phyloP scores from a whole-genome alignment of 2,888 invertebrate species.

The Diaprepes abbreviatus region DNA sequence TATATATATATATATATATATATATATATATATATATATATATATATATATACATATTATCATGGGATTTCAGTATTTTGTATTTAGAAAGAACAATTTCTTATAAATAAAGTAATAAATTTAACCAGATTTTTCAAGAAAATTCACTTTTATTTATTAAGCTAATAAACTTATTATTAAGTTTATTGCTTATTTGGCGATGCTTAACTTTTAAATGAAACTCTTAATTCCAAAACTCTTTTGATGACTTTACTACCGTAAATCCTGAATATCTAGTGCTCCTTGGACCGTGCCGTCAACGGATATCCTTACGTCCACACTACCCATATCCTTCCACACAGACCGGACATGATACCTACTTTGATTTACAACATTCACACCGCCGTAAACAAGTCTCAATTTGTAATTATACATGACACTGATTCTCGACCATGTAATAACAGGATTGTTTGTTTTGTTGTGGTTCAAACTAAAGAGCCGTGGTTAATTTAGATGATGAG shows the following conservation, averaged over 20 bases:
- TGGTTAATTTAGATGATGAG: conserved; percentile 17
- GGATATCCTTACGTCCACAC: conserved; percentile 66
- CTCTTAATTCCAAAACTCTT: conserved; percentile 23
- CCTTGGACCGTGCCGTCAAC: conserved; percentile 67
- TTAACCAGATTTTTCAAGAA: too few species aligned
- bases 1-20: too few species aligned
- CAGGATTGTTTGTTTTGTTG: conserved; percentile 34
- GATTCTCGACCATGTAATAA: conserved; percentile 38
- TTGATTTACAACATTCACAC: conserved; percentile 50
- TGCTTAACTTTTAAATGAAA: background rate
- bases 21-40: too few species aligned
- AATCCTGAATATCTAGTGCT: conserved; percentile 65
- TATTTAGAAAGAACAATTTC: too few species aligned
- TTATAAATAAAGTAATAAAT: too few species aligned
- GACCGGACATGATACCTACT: conserved; percentile 51
- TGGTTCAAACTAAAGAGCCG: conserved; percentile 16
- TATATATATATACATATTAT: too few species aligned
- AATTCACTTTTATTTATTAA: too few species aligned
- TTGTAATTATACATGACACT: conserved; percentile 45
- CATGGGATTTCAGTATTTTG: too few species aligned
- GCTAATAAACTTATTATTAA: too few species aligned
- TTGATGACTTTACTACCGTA: conserved; percentile 60
- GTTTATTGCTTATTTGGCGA: background rate
- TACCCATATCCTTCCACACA: conserved; percentile 54
- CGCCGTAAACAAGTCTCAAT: conserved; percentile 47